Percentiles rank a stretch among this genome's conserved stretches.
phyloP scores from a whole-genome alignment of 2,888 invertebrate genomes.

The Sarcophaga carnaria region DNA sequence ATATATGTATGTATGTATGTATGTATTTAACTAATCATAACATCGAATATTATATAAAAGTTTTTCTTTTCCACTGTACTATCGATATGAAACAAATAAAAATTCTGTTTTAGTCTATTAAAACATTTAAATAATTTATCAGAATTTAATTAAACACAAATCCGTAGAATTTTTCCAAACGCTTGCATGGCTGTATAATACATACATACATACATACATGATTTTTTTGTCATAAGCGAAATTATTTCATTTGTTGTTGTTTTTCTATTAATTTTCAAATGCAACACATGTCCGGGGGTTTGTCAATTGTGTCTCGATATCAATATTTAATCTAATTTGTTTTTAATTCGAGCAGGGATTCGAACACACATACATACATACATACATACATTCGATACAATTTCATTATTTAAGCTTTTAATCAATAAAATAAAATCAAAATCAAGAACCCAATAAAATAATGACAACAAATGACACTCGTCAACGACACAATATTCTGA shows the following conservation, averaged over 20 bases:
- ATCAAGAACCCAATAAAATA: no score
- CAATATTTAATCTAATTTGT: conserved; percentile 63
- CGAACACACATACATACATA: background rate
- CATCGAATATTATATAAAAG: no score
- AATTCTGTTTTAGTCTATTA: conserved; percentile 15
- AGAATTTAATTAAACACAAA: conserved; percentile 23
- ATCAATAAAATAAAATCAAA: no score
- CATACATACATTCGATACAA: conserved; percentile 18
- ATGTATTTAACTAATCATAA: no score
- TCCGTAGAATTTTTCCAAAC: conserved; percentile 5
- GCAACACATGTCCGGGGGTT: conserved; percentile 13
- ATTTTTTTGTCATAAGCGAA: background rate
- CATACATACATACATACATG: background rate
- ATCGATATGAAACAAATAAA: background rate
- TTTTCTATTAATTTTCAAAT: no score
- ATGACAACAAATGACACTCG: background rate
- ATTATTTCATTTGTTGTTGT: no score
- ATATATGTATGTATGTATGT: no score
- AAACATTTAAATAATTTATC: conserved; percentile 45
- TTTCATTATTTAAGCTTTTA: background rate
- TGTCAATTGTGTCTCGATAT: conserved; percentile 44
- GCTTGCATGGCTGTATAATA: no score
- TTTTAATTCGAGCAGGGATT: conserved; percentile 53
- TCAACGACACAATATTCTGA: background rate
- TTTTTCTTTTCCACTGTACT: background rate